Evolutionary conservation across 2,888 invertebrate genomes (phyloP).

Genomic region (Siphlonurus alternatus): DNA sequence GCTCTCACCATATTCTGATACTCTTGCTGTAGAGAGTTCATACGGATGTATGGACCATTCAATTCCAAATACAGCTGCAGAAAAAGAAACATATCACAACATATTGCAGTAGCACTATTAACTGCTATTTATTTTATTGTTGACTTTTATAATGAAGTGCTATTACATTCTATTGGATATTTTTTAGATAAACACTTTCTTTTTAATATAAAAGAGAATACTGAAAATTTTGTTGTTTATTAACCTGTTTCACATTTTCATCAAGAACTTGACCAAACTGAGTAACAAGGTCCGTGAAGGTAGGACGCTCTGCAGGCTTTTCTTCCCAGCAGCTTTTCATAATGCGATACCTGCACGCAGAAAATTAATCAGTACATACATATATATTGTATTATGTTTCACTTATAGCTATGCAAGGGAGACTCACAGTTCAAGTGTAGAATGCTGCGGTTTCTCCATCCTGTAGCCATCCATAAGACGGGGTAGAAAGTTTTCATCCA

Average conservation of each 20-base stretch:
- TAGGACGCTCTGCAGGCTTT: constrained; percentile 6
- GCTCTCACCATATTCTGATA: neutral
- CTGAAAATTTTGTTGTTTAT: too few species aligned
- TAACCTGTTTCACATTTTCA: constrained; percentile 8
- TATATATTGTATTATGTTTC: too few species aligned
- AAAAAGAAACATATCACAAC: neutral
- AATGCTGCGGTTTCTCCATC: constrained; percentile 29
- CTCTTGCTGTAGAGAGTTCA: constrained; percentile 1
- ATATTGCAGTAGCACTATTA: neutral
- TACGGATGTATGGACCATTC: neutral
- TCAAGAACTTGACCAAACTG: neutral
- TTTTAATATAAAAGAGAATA: too few species aligned
- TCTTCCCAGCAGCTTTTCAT: constrained; percentile 9
- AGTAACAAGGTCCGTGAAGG: constrained; percentile 2
- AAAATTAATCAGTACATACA: neutral
- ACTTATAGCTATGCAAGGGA: too few species aligned
- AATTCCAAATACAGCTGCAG: neutral
- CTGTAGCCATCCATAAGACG: constrained; percentile 28
- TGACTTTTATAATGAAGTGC: too few species aligned
- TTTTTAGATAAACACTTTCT: too few species aligned
- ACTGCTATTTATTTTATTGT: neutral
- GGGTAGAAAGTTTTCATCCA: constrained; percentile 24
- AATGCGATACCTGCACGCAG: constrained; percentile 7
- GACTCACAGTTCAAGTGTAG: constrained; percentile 27
- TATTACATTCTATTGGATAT: too few species aligned